These are phyloP conservation scores for Mercenaria mercenaria DNA, from an alignment of 1,140 invertebrate genomes.

Conservation along the genomic window DNA sequence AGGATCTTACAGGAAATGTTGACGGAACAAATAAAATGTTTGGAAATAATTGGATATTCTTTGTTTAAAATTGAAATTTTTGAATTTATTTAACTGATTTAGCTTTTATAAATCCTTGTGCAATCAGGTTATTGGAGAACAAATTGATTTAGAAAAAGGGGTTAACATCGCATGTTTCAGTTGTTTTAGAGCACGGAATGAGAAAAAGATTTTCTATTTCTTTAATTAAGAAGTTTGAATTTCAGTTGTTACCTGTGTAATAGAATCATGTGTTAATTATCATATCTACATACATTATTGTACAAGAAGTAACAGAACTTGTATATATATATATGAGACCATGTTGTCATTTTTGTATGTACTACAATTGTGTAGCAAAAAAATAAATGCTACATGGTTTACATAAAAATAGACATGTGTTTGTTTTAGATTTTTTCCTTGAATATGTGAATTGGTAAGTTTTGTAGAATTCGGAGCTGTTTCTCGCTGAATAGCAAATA, in stretches of 20 bases:
- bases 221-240: neutral
- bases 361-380: conserved; percentile 44
- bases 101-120: no score
- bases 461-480: no score
- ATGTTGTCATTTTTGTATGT: conserved; percentile 55
- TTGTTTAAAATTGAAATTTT: no score
- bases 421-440: neutral
- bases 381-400: conserved; percentile 39
- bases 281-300: neutral
- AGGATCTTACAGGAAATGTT: no score
- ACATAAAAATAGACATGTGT: neutral
- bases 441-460: no score
- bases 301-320: conserved; percentile 34
- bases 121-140: no score
- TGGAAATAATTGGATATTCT: no score
- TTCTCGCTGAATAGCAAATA: no score
- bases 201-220: neutral
- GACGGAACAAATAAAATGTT: neutral
- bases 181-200: neutral
- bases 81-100: no score
- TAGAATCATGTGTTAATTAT: conserved; percentile 16
- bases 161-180: no score
- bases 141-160: no score
- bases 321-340: conserved; percentile 7
- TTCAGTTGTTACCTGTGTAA: neutral